A percentile compares a stretch with the other conserved stretches of the same genome.
Conservation (phyloP, 2,888 invertebrate species). For the Tenthredo notha region DNA sequence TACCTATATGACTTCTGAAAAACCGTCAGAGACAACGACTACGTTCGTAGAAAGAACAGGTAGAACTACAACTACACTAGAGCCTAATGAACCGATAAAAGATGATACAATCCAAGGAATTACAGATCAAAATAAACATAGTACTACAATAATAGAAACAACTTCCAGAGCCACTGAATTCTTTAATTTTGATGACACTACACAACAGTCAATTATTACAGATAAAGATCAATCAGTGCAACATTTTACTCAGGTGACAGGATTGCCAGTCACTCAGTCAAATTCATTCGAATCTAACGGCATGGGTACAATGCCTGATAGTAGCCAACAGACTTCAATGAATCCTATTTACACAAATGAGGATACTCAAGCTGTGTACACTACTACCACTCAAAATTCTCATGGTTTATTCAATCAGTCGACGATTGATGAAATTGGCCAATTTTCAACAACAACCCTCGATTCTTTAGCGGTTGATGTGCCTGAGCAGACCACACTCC, state of each 20-base stretch:
- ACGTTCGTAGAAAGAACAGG: neutral
- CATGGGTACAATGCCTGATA: neutral
- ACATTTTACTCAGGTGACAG: neutral
- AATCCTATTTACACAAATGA: neutral
- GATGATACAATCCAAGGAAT: neutral
- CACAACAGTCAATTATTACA: slow-evolving; percentile 1
- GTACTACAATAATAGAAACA: neutral
- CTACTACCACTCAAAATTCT: neutral
- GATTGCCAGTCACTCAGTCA: neutral
- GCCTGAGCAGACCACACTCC: neutral
- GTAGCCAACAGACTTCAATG: neutral
- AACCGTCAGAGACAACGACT: neutral
- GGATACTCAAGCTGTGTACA: neutral
- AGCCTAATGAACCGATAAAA: neutral
- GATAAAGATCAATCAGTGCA: neutral
- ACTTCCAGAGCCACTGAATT: neutral
- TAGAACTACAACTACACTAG: neutral
- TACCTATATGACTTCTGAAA: neutral
- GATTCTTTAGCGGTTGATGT: neutral
- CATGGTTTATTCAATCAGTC: neutral
- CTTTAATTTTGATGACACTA: neutral
- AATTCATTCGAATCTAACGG: neutral
- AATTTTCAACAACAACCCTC: neutral
- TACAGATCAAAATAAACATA: slow-evolving; percentile 6
- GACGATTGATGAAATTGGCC: neutral